Base-by-base conservation (phyloP, 1,140 invertebrate genomes). In the Macrostomum lignano region DNA sequence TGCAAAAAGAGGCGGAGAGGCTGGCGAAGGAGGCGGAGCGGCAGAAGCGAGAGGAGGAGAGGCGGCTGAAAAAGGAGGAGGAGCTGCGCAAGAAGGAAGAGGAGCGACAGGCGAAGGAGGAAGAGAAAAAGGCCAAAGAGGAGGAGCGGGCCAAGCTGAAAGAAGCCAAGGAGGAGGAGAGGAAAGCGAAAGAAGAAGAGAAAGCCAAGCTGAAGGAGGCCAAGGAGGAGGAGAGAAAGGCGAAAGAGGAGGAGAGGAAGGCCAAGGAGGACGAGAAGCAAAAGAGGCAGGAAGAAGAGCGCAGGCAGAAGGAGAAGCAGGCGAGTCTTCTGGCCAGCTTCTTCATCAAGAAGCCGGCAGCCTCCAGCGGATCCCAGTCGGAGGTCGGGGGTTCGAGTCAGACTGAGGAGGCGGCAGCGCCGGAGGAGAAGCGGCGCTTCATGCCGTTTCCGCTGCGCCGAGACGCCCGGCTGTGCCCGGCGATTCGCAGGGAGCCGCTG, bases 41-140 rank as follows among this genome's bases (percentile, higher is more conserved):
- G 6, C 25, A 30, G 6, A 32, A 40, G 10, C 25, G 45, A 5
- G 35, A 43, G 7, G 38, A 42, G 6, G 29, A 43, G 21, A 31
- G 45, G 1, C 32, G 33, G 2, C 24, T 39, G 7, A 30, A 42
- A 15, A 45, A 41, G 0, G 41, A 46, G 21, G 39, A 43, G 6
- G 42, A 52, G 28, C 33, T 55, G 11, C 25, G 37, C 7, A 24
- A 26, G 10, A 35, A 40, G 7, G 40, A 43, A 28, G 32, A 40
- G 10, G 33, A 44, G 3, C 25, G 47, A 3, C 20, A 43, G 17
- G 40, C 42, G n/a, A 43, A 43, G 38, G 22, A 49, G 3, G 28
- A 43, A 37, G 35, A 39, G 21, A 35, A 44, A 39, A 31, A 30
- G 23, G 33, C 42, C 44, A 28, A 28, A 9, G 19, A 28, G 9